These are phyloP conservation scores for Hydriomena furcata DNA, from an alignment of 2,888 invertebrate species.

Conservation along the genomic window DNA sequence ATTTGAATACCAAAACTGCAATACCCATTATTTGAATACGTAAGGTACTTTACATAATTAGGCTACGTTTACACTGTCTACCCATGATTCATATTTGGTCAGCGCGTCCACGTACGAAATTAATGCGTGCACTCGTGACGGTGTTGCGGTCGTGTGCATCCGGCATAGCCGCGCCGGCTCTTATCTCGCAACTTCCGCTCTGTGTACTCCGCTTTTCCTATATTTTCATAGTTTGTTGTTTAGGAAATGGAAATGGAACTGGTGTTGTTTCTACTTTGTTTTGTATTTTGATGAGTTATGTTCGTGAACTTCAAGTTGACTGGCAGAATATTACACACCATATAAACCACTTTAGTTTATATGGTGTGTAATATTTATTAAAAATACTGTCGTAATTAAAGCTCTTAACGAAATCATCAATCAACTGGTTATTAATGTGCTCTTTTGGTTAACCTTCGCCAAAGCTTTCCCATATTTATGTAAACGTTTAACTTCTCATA, in stretches of 20 bases:
- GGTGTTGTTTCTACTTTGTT: background rate
- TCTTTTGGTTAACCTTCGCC: too few relatives aligned
- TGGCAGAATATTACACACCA: too few relatives aligned
- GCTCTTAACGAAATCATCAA: too few relatives aligned
- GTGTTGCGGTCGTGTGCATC: constrained; percentile 25
- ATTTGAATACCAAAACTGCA: background rate
- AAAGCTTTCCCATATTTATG: too few relatives aligned
- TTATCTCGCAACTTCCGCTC: constrained; percentile 30
- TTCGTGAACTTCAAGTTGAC: too few relatives aligned
- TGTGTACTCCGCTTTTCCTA: constrained; percentile 14
- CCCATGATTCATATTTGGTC: constrained; percentile 7
- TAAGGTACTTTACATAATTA: constrained; percentile 10
- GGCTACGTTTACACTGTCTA: constrained; percentile 3
- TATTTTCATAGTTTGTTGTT: constrained; percentile 8
- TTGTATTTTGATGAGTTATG: too few relatives aligned
- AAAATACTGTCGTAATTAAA: too few relatives aligned
- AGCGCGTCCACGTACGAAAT: constrained; percentile 22
- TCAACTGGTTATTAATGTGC: too few relatives aligned
- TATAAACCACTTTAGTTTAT: too few relatives aligned
- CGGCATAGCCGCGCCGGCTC: constrained; percentile 24
- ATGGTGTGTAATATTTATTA: too few relatives aligned
- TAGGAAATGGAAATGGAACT: constrained; percentile 1
- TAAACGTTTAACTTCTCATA: too few relatives aligned
- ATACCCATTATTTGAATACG: background rate
- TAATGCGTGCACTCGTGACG: constrained; percentile 28